phyloP scores from a whole-genome alignment of 2,797 vertebrate genomes.

The Saxicola maurus region DNA sequence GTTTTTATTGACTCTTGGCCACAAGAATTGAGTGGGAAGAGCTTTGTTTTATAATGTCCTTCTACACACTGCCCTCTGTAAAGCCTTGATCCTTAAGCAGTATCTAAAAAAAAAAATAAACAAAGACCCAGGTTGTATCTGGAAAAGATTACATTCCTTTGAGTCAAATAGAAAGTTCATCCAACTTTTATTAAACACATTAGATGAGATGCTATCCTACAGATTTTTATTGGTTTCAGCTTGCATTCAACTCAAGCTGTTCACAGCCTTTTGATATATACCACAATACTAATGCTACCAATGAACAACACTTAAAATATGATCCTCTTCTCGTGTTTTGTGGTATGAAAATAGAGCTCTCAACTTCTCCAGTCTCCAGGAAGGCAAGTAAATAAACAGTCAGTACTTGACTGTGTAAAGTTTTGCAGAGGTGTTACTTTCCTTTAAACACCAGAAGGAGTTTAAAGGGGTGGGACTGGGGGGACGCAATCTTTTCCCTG shows the following conservation, averaged over 20 bases:
- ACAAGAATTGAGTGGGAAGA: conserved; percentile 13
- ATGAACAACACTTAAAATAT: background rate
- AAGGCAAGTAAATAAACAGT: background rate
- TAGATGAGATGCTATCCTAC: conserved; percentile 9
- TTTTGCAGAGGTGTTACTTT: background rate
- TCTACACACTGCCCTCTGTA: background rate
- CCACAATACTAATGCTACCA: background rate
- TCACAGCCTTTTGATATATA: background rate
- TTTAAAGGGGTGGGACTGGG: too few relatives aligned
- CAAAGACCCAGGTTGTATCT: conserved; percentile 34
- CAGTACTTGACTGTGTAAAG: background rate
- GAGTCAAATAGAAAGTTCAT: conserved; percentile 33
- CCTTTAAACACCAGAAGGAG: background rate
- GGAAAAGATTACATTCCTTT: conserved; percentile 45
- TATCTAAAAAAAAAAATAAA: conserved; percentile 1
- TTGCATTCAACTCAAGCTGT: background rate
- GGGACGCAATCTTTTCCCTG: background rate
- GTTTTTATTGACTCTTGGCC: conserved; percentile 19
- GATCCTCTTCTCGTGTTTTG: background rate
- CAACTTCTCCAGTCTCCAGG: background rate
- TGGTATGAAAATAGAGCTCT: background rate
- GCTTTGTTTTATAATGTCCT: conserved; percentile 5
- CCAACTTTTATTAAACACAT: conserved; percentile 22
- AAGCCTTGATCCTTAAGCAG: conserved; percentile 10
- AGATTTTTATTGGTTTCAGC: conserved; percentile 38